Percentiles rank a stretch among this genome's conserved stretches.
These are phyloP conservation scores for Empis stercorea DNA, from an alignment of 2,888 invertebrate genomes.

Conservation along the genomic window DNA sequence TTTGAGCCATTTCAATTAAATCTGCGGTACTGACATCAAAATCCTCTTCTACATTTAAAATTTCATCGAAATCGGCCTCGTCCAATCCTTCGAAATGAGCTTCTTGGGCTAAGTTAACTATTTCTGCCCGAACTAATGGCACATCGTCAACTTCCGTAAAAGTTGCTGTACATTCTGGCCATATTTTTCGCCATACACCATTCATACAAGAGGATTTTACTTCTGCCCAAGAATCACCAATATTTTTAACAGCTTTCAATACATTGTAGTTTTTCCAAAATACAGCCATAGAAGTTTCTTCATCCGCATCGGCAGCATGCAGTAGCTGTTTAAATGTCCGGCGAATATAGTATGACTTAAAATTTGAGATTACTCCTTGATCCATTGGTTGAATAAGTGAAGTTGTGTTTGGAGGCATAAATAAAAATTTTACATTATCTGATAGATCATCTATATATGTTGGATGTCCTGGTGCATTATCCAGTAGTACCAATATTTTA, in stretches of 20 bases:
- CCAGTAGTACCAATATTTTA: conserved; percentile 1
- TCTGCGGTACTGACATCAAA: neutral
- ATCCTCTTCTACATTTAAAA: neutral
- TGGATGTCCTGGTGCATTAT: neutral
- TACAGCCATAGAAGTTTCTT: conserved; percentile 9
- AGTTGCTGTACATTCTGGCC: neutral
- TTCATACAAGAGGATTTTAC: neutral
- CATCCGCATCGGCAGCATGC: conserved; percentile 8
- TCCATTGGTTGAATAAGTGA: conserved; percentile 3
- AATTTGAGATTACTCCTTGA: neutral
- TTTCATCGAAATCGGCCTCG: neutral
- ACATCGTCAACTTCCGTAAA: neutral
- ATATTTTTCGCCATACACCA: neutral
- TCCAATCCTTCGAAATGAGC: neutral
- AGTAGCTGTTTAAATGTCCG: conserved; percentile 4
- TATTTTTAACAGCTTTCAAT: neutral
- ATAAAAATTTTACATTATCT: conserved; percentile 4
- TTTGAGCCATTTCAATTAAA: neutral
- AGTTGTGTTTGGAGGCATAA: conserved; percentile 10
- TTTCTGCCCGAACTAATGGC: neutral
- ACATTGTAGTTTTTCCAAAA: conserved; percentile 13
- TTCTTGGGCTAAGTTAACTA: neutral
- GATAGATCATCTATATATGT: conserved; percentile 3
- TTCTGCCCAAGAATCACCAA: neutral
- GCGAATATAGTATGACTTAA: neutral